Conservation (phyloP, 2,113 vertebrate genomes). For the Bungarus multicinctus region DNA sequence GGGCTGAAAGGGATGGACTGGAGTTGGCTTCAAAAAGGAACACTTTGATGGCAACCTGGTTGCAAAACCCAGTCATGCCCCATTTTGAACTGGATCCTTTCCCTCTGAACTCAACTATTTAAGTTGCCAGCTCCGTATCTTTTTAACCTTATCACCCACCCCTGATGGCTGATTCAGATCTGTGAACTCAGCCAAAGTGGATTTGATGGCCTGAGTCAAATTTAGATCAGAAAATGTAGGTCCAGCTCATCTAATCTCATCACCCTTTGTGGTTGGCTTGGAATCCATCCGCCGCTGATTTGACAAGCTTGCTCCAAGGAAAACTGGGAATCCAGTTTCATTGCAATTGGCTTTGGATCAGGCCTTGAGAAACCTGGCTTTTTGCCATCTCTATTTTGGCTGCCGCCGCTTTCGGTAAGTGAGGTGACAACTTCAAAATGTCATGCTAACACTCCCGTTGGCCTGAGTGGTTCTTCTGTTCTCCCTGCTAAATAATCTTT, state of each 20-base stretch:
- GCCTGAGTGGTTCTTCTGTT: not conserved
- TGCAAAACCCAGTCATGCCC: too few relatives aligned
- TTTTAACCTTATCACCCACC: too few relatives aligned
- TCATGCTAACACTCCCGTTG: not conserved
- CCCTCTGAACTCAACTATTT: too few relatives aligned
- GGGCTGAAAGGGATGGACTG: too few relatives aligned
- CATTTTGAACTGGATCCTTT: too few relatives aligned
- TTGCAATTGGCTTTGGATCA: not conserved
- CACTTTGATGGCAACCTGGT: too few relatives aligned
- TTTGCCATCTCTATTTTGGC: not conserved
- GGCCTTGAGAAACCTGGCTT: not conserved
- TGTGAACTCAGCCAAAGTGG: not conserved
- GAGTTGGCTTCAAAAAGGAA: too few relatives aligned
- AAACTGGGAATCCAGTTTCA: not conserved
- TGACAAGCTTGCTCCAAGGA: not conserved
- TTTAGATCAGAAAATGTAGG: not conserved
- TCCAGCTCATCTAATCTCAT: not conserved
- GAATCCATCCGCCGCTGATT: not conserved
- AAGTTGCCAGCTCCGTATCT: too few relatives aligned
- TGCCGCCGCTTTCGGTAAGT: not conserved
- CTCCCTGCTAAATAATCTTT: not conserved
- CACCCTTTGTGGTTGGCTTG: not conserved
- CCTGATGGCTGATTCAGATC: not conserved
- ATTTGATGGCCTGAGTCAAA: not conserved
- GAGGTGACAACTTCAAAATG: not conserved